These are phyloP conservation scores for Chelidonichthys spinosus DNA, from an alignment of 2,797 vertebrate species.

Conservation along the genomic window DNA sequence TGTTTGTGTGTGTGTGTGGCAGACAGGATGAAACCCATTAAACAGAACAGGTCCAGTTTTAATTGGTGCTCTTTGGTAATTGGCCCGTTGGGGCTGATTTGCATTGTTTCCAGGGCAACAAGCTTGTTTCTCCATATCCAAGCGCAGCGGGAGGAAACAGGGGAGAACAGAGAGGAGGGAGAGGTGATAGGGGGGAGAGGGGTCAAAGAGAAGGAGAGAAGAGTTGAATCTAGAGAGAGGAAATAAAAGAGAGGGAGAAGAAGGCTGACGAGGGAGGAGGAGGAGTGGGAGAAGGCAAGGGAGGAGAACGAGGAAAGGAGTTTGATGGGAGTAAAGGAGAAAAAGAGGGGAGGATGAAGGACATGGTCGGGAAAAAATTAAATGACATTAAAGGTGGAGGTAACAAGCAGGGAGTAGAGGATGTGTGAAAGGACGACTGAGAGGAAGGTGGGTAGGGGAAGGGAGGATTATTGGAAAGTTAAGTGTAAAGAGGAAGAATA, in stretches of 20 bases:
- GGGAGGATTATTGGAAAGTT: too few species aligned
- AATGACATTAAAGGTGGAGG: too few species aligned
- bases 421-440: too few species aligned
- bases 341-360: background rate
- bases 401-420: too few species aligned
- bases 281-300: background rate
- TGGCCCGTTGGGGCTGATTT: slow-evolving; percentile 66
- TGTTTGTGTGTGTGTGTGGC: slow-evolving; percentile 31
- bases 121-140: slow-evolving; percentile 48
- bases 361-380: too few species aligned
- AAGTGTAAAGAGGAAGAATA: too few species aligned
- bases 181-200: background rate
- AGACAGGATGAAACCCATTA: slow-evolving; percentile 58
- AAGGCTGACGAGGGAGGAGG: background rate
- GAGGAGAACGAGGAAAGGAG: background rate
- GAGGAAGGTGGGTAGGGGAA: too few species aligned
- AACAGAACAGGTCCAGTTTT: slow-evolving; percentile 59
- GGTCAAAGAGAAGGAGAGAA: background rate
- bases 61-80: slow-evolving; percentile 76
- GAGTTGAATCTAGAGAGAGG: background rate
- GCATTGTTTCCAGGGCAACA: slow-evolving; percentile 74
- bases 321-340: background rate
- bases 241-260: background rate
- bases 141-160: slow-evolving; percentile 30
- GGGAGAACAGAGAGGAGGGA: slow-evolving; percentile 1